These are phyloP conservation scores for Dichetophora obliterata DNA, from an alignment of 2,888 invertebrate species.

Conservation along the genomic window DNA sequence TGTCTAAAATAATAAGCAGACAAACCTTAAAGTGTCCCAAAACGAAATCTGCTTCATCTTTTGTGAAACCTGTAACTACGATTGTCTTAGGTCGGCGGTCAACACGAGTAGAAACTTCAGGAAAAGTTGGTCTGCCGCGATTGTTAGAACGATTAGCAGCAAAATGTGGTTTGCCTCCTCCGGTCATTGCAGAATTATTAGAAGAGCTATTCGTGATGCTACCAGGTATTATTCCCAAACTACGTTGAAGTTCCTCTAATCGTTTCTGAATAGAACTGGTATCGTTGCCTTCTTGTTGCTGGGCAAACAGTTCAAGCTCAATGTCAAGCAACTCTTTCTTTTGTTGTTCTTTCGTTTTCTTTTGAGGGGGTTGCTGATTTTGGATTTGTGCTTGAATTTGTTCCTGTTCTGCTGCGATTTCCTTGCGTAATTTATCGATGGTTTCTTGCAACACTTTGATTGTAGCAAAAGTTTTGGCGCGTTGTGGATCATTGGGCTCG, in stretches of 20 bases:
- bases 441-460: slow-evolving; percentile 86
- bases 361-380: slow-evolving; percentile 66
- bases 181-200: not conserved
- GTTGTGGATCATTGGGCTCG: slow-evolving; percentile 79
- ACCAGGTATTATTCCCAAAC: slow-evolving; percentile 58
- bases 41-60: slow-evolving; percentile 85
- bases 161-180: slow-evolving; percentile 50
- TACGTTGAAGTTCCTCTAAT: slow-evolving; percentile 78
- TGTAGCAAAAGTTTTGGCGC: slow-evolving; percentile 81
- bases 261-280: slow-evolving; percentile 84
- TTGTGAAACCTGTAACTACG: slow-evolving; percentile 88
- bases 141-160: slow-evolving; percentile 50
- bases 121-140: slow-evolving; percentile 62
- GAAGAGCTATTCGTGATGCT: slow-evolving; percentile 5
- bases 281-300: slow-evolving; percentile 88
- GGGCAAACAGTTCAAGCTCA: slow-evolving; percentile 90
- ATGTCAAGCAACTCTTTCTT: slow-evolving; percentile 92
- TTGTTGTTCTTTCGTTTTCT: slow-evolving; percentile 82
- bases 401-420: slow-evolving; percentile 68
- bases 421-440: slow-evolving; percentile 75
- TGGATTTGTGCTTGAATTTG: slow-evolving; percentile 68
- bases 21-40: slow-evolving; percentile 85
- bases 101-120: slow-evolving; percentile 72
- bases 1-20: not conserved
- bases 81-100: slow-evolving; percentile 91